Base-by-base conservation (phyloP, 2,797 vertebrate genomes). In the Eulemur coronatus region DNA sequence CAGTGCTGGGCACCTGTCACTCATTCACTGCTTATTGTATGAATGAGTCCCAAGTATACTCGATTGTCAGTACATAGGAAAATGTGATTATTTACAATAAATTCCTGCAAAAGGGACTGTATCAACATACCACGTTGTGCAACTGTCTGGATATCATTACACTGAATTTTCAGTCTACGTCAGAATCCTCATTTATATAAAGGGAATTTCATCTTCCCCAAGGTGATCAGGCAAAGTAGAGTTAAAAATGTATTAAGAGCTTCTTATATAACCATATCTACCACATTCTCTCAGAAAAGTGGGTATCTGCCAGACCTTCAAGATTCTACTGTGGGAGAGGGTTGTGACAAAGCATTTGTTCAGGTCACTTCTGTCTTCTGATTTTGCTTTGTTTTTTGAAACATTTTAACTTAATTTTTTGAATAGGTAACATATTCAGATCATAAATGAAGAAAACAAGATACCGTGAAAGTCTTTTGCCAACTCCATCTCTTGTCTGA, bases 401-500 rank as follows among this genome's bases (percentile, higher is more conserved):
- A 63, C 59, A 48, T 30, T 73, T 86, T 84, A 63, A 63, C 63
- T 90, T 65, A 22, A 57, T 17, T 50, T 92, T 82, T 91, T 67
- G 35, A 89, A 24, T 65, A 17, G 4, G 48, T 52, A 86, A 79
- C 18, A 52, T 41, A 86, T 57, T 72, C 38, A 85, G 10, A 33
- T 28, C 0, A 1, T 18, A 88, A 59, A 20, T 28, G 9, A 81
- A 81, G 4, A 89, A 69, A 75, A 35, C 9, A 65, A 79, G 26
- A 69, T 17, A 48, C 9, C 10, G 22, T 4, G 0, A 35, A 55
- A 84, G 11, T 48, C 48, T 70, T 43, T 46, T 48, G 61, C 65
- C 26, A 89, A 88, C 1, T 35, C n/a, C 70, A 35, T 38, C n/a
- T 75, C 69, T 75, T 26, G 4, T 84, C 59, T 72, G 17, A 28